phyloP scores from a whole-genome alignment of 1,140 invertebrate species.

The Panulirus ornatus region DNA sequence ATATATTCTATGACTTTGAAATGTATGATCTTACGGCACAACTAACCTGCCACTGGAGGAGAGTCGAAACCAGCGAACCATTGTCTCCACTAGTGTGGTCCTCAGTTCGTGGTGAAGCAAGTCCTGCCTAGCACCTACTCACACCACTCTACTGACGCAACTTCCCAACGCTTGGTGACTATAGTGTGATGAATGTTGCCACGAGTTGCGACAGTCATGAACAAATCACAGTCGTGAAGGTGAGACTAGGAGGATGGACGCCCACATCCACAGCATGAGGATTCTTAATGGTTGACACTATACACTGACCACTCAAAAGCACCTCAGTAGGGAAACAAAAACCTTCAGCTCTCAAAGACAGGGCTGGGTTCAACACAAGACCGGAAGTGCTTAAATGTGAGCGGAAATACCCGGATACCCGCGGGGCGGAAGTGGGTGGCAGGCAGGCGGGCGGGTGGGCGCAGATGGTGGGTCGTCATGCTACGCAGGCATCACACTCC shows the following conservation, averaged over 20 bases:
- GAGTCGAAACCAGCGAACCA: constrained; percentile 45
- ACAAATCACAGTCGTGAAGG: neutral
- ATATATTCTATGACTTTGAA: too few relatives aligned
- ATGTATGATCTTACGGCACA: neutral
- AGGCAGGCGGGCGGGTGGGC: neutral
- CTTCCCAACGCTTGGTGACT: neutral
- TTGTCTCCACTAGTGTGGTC: constrained; percentile 1
- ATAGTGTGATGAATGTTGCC: neutral
- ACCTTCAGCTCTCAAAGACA: constrained; percentile 9
- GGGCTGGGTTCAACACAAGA: constrained; percentile 16
- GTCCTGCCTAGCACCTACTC: neutral
- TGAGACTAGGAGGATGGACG: neutral
- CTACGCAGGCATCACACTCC: neutral
- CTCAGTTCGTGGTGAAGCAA: constrained; percentile 10
- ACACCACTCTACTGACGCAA: neutral
- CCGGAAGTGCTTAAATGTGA: constrained; percentile 58
- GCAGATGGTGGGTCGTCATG: neutral
- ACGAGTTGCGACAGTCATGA: neutral
- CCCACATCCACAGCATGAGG: neutral
- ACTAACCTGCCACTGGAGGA: constrained; percentile 49
- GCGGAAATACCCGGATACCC: constrained; percentile 68
- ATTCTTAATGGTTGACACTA: neutral
- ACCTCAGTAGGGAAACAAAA: constrained; percentile 14
- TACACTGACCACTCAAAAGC: neutral
- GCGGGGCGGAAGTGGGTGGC: constrained; percentile 43